These are phyloP conservation scores for Nysson spinosus DNA, from an alignment of 2,888 invertebrate species.

Conservation along the genomic window DNA sequence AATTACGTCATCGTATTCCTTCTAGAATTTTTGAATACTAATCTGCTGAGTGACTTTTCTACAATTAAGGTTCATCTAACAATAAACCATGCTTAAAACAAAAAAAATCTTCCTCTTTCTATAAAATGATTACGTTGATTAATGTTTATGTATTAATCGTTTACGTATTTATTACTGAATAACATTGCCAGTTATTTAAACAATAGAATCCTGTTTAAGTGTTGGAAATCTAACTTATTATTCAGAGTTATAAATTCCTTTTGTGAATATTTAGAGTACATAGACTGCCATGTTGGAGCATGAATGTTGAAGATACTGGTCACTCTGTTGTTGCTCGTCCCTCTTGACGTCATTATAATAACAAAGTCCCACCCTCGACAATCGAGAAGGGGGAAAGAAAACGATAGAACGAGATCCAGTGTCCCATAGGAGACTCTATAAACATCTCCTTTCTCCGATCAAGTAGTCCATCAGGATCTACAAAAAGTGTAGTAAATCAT, in stretches of 20 bases:
- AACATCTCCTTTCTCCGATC: constrained; percentile 27
- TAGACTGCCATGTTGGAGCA: constrained; percentile 21
- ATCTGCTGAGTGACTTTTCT: too few relatives aligned
- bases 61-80: too few relatives aligned
- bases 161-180: too few relatives aligned
- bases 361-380: constrained; percentile 49
- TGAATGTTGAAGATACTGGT: constrained; percentile 46
- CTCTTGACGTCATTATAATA: constrained; percentile 52
- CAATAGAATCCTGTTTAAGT: neutral
- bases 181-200: too few relatives aligned
- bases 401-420: constrained; percentile 31
- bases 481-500: neutral
- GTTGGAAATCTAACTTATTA: neutral
- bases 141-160: too few relatives aligned
- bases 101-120: too few relatives aligned
- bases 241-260: neutral
- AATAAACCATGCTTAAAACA: too few relatives aligned
- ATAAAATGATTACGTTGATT: too few relatives aligned
- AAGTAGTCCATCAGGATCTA: constrained; percentile 14
- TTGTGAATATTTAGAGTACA: neutral
- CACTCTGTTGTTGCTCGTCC: constrained; percentile 36
- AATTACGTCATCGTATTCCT: too few relatives aligned
- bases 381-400: constrained; percentile 16
- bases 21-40: too few relatives aligned
- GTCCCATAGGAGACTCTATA: constrained; percentile 28